Percentiles rank a stretch among this genome's conserved stretches.
Evolutionary conservation across 2,888 invertebrate species (phyloP).

Genomic region (Drosophila neoperkinsi): DNA sequence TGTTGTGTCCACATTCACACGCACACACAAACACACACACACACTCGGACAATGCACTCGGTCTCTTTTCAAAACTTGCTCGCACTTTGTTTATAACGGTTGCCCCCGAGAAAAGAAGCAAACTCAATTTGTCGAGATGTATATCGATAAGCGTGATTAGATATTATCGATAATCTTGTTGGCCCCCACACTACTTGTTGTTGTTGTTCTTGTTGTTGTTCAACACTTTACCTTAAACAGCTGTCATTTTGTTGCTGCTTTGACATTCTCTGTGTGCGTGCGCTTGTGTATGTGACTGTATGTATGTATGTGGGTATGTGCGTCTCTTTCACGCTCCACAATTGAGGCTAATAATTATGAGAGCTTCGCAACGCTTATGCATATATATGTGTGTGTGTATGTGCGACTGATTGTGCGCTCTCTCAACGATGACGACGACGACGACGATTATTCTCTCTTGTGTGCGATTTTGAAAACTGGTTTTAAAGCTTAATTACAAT

Average conservation of each 20-base stretch:
- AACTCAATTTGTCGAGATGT: not conserved
- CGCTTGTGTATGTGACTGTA: conserved; percentile 1
- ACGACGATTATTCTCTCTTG: conserved; percentile 43
- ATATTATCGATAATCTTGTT: conserved; percentile 32
- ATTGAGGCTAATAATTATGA: conserved; percentile 62
- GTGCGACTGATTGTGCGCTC: conserved; percentile 25
- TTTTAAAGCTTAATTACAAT: conserved; percentile 76
- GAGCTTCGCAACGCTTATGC: conserved; percentile 39
- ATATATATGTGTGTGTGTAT: conserved; percentile 12
- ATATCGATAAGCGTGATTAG: conserved; percentile 32
- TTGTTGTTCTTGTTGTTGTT: conserved; percentile 14
- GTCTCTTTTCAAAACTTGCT: conserved; percentile 16
- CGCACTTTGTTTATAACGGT: conserved; percentile 32
- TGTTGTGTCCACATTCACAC: conserved; percentile 7
- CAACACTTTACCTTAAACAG: conserved; percentile 71
- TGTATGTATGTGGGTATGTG: not conserved
- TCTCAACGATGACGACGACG: conserved; percentile 10
- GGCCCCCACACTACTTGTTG: conserved; percentile 45
- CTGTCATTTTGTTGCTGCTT: conserved; percentile 64
- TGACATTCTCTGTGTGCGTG: conserved; percentile 30
- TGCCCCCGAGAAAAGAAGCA: conserved; percentile 14
- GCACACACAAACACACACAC: not conserved
- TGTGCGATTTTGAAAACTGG: conserved; percentile 66
- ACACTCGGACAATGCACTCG: not conserved
- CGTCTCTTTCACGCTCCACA: conserved; percentile 34